Evolutionary conservation across 2,888 invertebrate species (phyloP).

Genomic region (Chalcis sispes): DNA sequence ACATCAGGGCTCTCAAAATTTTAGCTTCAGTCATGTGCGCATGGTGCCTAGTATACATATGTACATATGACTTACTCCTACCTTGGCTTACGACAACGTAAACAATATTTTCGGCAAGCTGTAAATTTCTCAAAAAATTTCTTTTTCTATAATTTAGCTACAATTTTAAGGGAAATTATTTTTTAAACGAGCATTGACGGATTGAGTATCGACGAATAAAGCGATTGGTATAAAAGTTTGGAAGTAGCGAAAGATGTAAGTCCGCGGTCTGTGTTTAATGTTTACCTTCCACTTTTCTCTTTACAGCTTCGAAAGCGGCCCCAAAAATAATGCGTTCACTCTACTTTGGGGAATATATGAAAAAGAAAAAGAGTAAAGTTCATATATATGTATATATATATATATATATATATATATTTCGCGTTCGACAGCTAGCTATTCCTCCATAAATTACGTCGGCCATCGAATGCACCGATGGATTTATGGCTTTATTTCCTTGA

Average conservation of each 20-base stretch:
- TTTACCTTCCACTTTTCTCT: too few species aligned
- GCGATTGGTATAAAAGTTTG: too few species aligned
- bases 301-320: background rate
- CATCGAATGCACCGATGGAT: conserved; percentile 28
- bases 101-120: conserved; percentile 21
- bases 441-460: conserved; percentile 13
- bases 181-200: too few species aligned
- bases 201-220: too few species aligned
- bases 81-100: conserved; percentile 17
- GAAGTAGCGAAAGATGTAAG: background rate
- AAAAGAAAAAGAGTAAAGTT: background rate
- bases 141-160: background rate
- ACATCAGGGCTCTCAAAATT: background rate
- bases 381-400: too few species aligned
- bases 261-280: background rate
- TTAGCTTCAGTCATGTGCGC: background rate
- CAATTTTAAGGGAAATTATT: too few species aligned
- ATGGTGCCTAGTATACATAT: background rate
- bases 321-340: conserved; percentile 13
- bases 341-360: background rate
- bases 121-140: background rate
- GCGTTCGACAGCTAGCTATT: too few species aligned
- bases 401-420: too few species aligned
- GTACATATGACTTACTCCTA: background rate
- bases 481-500: conserved; percentile 52